A percentile compares a stretch with the other conserved stretches of the same genome.
Conservation (phyloP, 2,888 invertebrate genomes). For the Empis livida region DNA sequence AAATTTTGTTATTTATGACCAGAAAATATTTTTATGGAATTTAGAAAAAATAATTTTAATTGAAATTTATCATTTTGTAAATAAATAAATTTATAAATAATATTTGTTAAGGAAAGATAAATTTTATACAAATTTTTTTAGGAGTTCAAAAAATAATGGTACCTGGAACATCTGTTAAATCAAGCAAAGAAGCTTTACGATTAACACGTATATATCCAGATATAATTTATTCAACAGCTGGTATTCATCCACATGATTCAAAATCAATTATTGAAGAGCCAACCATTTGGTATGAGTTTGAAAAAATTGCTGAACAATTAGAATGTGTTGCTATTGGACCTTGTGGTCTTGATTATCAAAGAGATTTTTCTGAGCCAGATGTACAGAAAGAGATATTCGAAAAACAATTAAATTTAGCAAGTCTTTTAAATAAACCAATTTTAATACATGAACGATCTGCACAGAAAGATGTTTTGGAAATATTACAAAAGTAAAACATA, state of each 20-base stretch:
- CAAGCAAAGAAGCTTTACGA: conserved; percentile 80
- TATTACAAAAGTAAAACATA: conserved; percentile 41
- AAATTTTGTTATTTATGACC: too few species aligned
- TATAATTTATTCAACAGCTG: conserved; percentile 81
- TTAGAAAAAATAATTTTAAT: too few species aligned
- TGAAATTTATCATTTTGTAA: not conserved
- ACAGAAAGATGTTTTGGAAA: conserved; percentile 68
- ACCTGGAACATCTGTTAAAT: conserved; percentile 77
- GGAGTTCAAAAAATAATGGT: conserved; percentile 92
- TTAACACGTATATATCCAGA: conserved; percentile 82
- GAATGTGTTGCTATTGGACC: conserved; percentile 92
- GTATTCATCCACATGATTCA: conserved; percentile 88
- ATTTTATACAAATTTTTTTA: conserved; percentile 26
- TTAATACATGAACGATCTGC: conserved; percentile 89
- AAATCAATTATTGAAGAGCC: conserved; percentile 64
- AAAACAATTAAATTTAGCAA: conserved; percentile 76
- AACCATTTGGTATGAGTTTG: conserved; percentile 63
- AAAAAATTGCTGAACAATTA: conserved; percentile 60
- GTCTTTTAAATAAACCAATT: conserved; percentile 72
- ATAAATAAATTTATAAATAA: conserved; percentile 5
- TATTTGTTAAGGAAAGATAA: too few species aligned
- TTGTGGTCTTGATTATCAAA: conserved; percentile 87
- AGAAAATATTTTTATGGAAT: not conserved
- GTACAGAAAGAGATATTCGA: conserved; percentile 77
- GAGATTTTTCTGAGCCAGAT: conserved; percentile 84